phyloP scores from a whole-genome alignment of 2,113 vertebrate species.

The western clawed frog (Xenopus tropicalis) region DNA sequence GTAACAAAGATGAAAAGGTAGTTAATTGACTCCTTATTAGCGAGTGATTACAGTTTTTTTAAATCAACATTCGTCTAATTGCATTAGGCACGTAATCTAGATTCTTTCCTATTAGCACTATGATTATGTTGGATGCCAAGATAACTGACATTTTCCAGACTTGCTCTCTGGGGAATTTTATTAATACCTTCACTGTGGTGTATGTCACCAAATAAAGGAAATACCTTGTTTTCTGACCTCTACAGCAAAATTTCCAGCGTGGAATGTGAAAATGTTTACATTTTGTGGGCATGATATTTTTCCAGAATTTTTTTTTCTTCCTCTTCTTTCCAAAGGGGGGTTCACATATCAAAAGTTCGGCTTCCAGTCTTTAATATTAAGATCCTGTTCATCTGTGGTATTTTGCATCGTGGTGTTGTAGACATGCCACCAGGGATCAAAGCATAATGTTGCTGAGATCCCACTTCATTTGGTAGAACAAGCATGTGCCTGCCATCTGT shows the following conservation, averaged over 20 bases:
- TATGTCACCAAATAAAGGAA: conserved; percentile 56
- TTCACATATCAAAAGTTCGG: conserved; percentile 56
- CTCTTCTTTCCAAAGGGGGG: conserved; percentile 45
- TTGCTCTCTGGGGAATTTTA: conserved; percentile 24
- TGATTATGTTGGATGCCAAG: conserved; percentile 41
- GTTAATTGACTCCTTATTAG: no score
- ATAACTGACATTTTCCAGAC: conserved; percentile 22
- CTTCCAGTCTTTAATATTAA: conserved; percentile 68
- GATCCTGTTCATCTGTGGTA: conserved; percentile 70
- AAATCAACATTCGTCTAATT: conserved; percentile 47
- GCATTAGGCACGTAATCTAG: conserved; percentile 12
- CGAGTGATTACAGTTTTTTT: neutral
- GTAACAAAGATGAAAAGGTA: no score
- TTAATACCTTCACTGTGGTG: conserved; percentile 44
- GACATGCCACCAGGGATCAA: conserved; percentile 79
- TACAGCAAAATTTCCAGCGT: conserved; percentile 51
- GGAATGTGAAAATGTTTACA: conserved; percentile 63
- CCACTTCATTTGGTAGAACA: conserved; percentile 69
- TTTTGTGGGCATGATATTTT: conserved; percentile 50
- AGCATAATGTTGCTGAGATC: conserved; percentile 66
- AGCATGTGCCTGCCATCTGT: conserved; percentile 89
- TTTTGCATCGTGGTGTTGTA: conserved; percentile 75
- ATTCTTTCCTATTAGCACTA: conserved; percentile 44
- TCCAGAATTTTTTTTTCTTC: neutral
- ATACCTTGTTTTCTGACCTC: conserved; percentile 59